Base-by-base conservation (phyloP, 2,797 vertebrate genomes). In the Ambastaia sidthimunki region DNA sequence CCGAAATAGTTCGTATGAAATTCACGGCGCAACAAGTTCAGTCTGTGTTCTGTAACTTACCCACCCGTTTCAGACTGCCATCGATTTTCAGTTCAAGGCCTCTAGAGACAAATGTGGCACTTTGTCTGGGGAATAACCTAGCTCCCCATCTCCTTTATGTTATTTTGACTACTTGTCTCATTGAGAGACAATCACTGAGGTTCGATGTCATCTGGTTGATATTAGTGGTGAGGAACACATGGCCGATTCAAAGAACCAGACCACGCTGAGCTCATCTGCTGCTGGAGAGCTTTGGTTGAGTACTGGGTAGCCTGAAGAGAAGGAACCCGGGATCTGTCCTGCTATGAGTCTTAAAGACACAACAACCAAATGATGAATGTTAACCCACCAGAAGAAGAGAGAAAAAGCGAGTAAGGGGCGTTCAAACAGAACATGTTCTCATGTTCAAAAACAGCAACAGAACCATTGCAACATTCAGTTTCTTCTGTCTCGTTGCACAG, bases 221-320 rank as follows among this genome's bases (percentile, higher is more conserved):
- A 94, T 95, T 95, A 95, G 94, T 92, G 93, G 94, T 92, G 90
- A 94, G 86, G 89, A 94, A 91, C 93, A 94, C 91, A 93, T 94
- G 92, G 92, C 89, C 89, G 74, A 92, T 93, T 94, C 91, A 93
- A 93, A 94, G 93, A 89, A 91, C 91, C 81, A 91, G 90, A 88
- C 88, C 86, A 84, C 84, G 86, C 92, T 94, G 94, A 94, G 92
- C 94, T 94, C 93, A 94, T 93, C 86, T 81, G 91, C 92, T 92
- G 87, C 91, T 90, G 89, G 86, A 90, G 91, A 89, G 67, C 88
- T 87, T 90, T 90, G 85, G 82, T 91, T 86, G 84, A 89, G 85
- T 86, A 75, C 85, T 85, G 85, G 84, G 84, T 84, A 88, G 23
- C 52, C 65, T 18, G 74, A 81, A 88, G 87, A 84, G 69, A 52